phyloP scores from a whole-genome alignment of 2,888 invertebrate genomes.

The Ornithoptera priamus region DNA sequence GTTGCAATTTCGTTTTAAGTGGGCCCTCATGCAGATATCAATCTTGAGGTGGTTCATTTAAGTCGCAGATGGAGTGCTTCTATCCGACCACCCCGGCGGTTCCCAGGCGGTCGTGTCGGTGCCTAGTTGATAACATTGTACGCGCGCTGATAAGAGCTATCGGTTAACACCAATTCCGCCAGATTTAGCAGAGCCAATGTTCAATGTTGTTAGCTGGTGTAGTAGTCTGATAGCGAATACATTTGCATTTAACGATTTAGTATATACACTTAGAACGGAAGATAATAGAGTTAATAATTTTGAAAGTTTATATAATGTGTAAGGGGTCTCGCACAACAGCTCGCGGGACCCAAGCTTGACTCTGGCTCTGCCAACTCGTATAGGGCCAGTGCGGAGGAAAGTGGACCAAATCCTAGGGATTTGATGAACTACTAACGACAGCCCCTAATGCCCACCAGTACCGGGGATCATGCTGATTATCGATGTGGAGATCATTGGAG shows the following conservation, averaged over 20 bases:
- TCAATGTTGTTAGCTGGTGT: slow-evolving; percentile 4
- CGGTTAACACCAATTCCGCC: slow-evolving; percentile 22
- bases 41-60: slow-evolving; percentile 14
- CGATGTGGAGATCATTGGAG: too few relatives aligned
- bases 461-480: too few relatives aligned
- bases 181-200: slow-evolving; percentile 12
- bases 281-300: not conserved
- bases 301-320: not conserved
- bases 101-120: slow-evolving; percentile 24
- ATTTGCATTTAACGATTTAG: too few relatives aligned
- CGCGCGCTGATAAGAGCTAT: slow-evolving; percentile 20
- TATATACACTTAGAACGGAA: too few relatives aligned
- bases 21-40: slow-evolving; percentile 1
- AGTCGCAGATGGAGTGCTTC: slow-evolving; percentile 22
- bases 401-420: too few relatives aligned
- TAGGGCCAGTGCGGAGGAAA: too few relatives aligned
- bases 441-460: too few relatives aligned
- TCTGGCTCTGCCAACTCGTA: too few relatives aligned
- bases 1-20: slow-evolving; percentile 21
- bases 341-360: too few relatives aligned
- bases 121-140: slow-evolving; percentile 24
- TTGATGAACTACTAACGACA: too few relatives aligned
- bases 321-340: too few relatives aligned
- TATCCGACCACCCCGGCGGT: slow-evolving; percentile 25
- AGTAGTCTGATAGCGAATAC: slow-evolving; percentile 11